Conservation (phyloP, 2,888 invertebrate species). For the Pimpla rufipes region DNA sequence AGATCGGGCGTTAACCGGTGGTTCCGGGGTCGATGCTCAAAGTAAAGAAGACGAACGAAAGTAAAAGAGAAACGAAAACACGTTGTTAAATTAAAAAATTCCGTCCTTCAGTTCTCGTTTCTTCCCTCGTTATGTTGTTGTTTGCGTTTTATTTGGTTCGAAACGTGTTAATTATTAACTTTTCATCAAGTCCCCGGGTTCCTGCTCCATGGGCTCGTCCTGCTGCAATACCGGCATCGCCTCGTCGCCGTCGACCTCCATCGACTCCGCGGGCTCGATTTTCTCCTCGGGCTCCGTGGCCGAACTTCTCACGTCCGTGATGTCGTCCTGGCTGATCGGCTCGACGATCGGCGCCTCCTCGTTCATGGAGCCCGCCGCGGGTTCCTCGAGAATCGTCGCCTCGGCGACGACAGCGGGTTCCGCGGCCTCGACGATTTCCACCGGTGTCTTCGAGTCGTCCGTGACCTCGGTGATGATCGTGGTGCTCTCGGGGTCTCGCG, state of each 20-base stretch:
- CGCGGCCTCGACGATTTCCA: conserved; percentile 71
- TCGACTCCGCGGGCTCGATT: conserved; percentile 76
- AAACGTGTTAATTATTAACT: conserved; percentile 76
- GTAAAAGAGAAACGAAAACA: background rate
- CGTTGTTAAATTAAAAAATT: conserved; percentile 47
- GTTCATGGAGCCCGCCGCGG: background rate
- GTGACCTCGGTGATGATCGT: conserved; percentile 60
- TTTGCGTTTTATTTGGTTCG: conserved; percentile 60
- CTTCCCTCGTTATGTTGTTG: conserved; percentile 16
- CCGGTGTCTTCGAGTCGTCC: conserved; percentile 70
- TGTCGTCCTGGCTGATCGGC: conserved; percentile 53
- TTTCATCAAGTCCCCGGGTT: conserved; percentile 78
- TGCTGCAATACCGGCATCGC: conserved; percentile 75
- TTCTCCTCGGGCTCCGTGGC: conserved; percentile 33
- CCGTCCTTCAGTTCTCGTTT: conserved; percentile 23
- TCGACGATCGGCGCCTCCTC: conserved; percentile 45
- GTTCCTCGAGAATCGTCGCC: conserved; percentile 31
- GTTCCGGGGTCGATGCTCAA: background rate
- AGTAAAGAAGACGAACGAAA: background rate
- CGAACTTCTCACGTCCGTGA: conserved; percentile 52
- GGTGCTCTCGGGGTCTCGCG: conserved; percentile 13
- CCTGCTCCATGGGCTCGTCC: conserved; percentile 83
- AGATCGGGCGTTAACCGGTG: background rate
- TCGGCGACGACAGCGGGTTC: conserved; percentile 44
- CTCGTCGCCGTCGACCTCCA: conserved; percentile 82